Evolutionary conservation across 2,797 vertebrate genomes (phyloP).

Genomic region (Rhinoraja longicauda): DNA sequence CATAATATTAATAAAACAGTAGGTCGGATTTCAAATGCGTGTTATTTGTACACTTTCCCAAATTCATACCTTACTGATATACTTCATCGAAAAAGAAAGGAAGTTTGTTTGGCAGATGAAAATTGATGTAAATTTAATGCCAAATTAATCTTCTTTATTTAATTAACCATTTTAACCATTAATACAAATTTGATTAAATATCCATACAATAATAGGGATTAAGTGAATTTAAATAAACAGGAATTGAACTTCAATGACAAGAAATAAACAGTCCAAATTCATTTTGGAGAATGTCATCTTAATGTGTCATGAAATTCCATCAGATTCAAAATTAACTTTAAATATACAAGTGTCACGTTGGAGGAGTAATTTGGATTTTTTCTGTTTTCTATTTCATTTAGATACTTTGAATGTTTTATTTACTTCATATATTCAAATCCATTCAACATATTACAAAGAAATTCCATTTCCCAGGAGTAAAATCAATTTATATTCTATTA

Average conservation of each 20-base stretch:
- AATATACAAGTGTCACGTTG: neutral
- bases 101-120: neutral
- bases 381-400: neutral
- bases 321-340: neutral
- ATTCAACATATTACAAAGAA: slow-evolving; percentile 46
- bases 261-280: neutral
- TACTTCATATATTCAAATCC: neutral
- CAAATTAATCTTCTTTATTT: neutral
- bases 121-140: neutral
- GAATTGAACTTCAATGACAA: neutral
- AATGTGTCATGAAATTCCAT: neutral
- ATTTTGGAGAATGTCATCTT: neutral
- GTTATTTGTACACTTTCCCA: neutral
- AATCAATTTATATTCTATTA: slow-evolving; percentile 71
- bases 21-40: neutral
- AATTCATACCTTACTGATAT: neutral
- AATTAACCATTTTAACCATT: neutral
- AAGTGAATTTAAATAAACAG: neutral
- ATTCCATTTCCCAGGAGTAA: slow-evolving; percentile 64
- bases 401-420: neutral
- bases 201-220: neutral
- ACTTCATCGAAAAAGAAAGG: neutral
- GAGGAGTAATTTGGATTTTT: neutral
- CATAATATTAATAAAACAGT: neutral
- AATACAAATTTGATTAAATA: neutral